These are phyloP conservation scores for Melanostigma gelatinosum DNA, from an alignment of 2,113 vertebrate species.

Conservation along the genomic window DNA sequence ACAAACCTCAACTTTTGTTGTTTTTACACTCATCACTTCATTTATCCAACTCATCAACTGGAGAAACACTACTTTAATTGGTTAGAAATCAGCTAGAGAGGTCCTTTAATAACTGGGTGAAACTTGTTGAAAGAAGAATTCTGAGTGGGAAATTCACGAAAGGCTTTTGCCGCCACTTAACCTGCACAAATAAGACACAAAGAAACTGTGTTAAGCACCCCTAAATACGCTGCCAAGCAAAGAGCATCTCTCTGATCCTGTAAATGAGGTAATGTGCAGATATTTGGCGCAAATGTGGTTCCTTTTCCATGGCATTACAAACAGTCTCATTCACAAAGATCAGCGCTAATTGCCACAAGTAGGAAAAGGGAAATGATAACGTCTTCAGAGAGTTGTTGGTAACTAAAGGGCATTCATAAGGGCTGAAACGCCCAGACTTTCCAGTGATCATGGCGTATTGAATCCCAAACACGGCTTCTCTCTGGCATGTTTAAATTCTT, in stretches of 20 bases:
- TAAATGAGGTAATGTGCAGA: neutral
- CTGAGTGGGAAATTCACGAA: neutral
- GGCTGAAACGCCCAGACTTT: neutral
- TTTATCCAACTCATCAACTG: neutral
- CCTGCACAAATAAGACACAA: neutral
- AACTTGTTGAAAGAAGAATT: neutral
- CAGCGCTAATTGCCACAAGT: neutral
- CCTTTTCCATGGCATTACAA: neutral
- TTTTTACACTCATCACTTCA: neutral
- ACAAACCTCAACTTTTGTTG: neutral
- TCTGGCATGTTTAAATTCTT: neutral
- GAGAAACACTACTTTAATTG: neutral
- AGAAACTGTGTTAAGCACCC: neutral
- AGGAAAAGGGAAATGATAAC: neutral
- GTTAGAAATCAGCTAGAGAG: neutral
- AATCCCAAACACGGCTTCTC: neutral
- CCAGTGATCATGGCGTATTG: neutral
- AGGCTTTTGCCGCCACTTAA: neutral
- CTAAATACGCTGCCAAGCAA: neutral
- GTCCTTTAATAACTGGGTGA: neutral
- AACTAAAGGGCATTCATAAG: neutral
- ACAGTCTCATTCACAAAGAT: neutral
- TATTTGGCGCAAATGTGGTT: neutral
- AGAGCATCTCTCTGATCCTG: neutral
- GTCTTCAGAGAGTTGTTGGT: neutral